Conservation (phyloP, 2,797 vertebrate species). For the Sebastolobus alascanus region DNA sequence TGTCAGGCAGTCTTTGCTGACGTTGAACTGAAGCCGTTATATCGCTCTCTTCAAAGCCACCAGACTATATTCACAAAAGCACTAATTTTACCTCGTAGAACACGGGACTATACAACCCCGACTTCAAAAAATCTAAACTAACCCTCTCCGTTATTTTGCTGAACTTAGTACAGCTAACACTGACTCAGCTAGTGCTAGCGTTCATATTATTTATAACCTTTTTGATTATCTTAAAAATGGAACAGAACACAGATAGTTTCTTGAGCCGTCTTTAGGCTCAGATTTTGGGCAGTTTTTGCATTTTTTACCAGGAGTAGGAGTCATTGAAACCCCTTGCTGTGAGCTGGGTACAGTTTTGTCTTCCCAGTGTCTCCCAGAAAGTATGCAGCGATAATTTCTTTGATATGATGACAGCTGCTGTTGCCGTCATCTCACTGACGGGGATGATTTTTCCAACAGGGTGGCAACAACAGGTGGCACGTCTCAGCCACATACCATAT, state of each 20-base stretch:
- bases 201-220: no score
- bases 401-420: slow-evolving; percentile 5
- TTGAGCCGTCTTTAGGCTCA: background rate
- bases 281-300: background rate
- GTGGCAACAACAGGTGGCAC: background rate
- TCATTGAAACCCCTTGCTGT: background rate
- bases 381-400: background rate
- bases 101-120: no score
- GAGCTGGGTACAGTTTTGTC: background rate
- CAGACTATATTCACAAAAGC: no score
- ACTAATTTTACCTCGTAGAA: no score
- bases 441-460: background rate
- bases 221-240: background rate
- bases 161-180: no score
- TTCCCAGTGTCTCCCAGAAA: background rate
- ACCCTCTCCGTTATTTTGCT: no score
- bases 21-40: no score
- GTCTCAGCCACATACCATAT: background rate
- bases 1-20: no score
- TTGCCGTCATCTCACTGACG: background rate
- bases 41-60: no score
- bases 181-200: no score
- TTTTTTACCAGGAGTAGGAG: background rate
- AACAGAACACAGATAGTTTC: background rate
- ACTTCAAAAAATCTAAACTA: no score